phyloP scores from a whole-genome alignment of 2,797 vertebrate genomes.

The Eulemur coronatus region DNA sequence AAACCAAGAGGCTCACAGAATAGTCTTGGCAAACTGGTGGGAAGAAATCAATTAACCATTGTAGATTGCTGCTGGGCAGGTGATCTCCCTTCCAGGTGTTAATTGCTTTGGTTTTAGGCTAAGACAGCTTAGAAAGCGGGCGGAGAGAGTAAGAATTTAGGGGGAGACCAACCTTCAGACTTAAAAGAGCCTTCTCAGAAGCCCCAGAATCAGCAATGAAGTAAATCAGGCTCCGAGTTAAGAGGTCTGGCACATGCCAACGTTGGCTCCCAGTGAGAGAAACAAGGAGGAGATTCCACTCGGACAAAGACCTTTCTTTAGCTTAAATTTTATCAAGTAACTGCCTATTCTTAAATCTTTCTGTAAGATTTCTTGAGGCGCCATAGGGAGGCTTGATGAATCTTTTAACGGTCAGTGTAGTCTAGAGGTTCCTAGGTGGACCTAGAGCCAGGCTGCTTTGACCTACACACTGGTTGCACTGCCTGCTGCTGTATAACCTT shows the following conservation, averaged over 20 bases:
- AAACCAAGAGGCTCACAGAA: background rate
- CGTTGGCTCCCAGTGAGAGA: background rate
- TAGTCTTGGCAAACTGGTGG: background rate
- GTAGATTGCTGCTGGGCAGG: background rate
- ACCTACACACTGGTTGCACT: background rate
- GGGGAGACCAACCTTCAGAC: background rate
- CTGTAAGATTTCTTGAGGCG: background rate
- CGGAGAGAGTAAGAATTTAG: background rate
- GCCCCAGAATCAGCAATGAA: background rate
- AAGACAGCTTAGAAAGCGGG: background rate
- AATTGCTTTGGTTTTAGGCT: slow-evolving; percentile 14
- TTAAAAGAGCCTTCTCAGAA: background rate
- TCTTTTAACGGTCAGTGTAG: background rate
- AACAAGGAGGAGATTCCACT: background rate
- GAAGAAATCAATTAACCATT: slow-evolving; percentile 23
- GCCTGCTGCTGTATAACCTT: background rate
- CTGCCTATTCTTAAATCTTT: background rate
- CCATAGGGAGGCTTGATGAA: background rate
- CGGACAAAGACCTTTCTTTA: background rate
- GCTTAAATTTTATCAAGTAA: background rate
- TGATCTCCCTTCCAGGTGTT: background rate
- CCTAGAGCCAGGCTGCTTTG: background rate
- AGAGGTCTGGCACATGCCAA: background rate
- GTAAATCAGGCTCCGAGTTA: background rate
- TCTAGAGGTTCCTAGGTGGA: background rate